A percentile compares a stretch with the other conserved stretches of the same genome.
phyloP scores from a whole-genome alignment of 1,140 invertebrate genomes.

The Acromyrmex echinatior region DNA sequence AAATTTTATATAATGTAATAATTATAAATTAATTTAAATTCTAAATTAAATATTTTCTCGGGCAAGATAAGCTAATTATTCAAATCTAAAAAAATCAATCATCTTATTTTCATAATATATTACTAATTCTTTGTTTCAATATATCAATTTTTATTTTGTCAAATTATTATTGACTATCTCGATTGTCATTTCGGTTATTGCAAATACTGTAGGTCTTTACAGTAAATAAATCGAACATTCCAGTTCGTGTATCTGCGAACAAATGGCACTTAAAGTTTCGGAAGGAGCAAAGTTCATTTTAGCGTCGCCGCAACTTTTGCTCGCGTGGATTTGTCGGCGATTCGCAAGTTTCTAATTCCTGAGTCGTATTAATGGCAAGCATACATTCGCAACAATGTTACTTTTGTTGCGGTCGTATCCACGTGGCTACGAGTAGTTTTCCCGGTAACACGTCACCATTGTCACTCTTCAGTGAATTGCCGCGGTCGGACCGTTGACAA shows the following conservation, averaged over 20 bases:
- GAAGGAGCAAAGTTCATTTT: conserved; percentile 59
- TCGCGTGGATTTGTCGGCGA: neutral
- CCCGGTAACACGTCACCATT: conserved; percentile 16
- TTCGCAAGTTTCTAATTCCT: conserved; percentile 70
- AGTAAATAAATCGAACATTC: conserved; percentile 4
- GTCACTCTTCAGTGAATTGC: neutral
- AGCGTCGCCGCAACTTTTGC: conserved; percentile 53
- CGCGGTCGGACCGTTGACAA: conserved; percentile 32
- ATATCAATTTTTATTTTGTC: neutral
- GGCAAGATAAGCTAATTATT: neutral
- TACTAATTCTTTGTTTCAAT: conserved; percentile 2
- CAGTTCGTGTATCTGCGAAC: neutral
- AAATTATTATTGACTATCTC: neutral
- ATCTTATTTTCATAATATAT: neutral
- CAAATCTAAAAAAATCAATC: neutral
- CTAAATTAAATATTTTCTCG: neutral
- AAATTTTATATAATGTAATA: neutral
- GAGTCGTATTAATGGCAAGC: conserved; percentile 35
- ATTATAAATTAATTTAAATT: conserved; percentile 11
- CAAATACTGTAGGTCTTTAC: neutral
- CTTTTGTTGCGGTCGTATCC: conserved; percentile 28
- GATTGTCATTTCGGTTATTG: neutral
- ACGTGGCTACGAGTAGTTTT: conserved; percentile 21
- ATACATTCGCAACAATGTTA: conserved; percentile 17
- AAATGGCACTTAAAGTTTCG: conserved; percentile 65